A percentile compares a stretch with the other conserved stretches of the same genome.
Evolutionary conservation across 53 echinoderm and acorn worm species (phyloP).

Genomic region (Holothuria leucospilota): DNA sequence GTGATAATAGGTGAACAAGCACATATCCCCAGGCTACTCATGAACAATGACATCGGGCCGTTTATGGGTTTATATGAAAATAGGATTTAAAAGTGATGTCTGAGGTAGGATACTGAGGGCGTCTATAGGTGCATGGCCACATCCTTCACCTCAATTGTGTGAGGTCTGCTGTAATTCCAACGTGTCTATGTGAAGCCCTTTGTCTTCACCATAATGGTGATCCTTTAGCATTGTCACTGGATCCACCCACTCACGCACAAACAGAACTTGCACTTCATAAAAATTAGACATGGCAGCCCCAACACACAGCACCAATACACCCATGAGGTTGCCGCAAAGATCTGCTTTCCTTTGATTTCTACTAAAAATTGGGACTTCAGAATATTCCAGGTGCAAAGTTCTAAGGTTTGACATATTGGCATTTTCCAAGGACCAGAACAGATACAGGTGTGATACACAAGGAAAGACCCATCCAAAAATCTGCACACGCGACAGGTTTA

Average conservation of each 20-base stretch:
- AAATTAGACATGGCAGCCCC: too few species aligned
- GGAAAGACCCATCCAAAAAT: too few species aligned
- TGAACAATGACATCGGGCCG: slow-evolving; percentile 10
- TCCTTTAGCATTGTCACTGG: neutral
- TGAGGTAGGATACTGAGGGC: neutral
- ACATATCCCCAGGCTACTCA: slow-evolving; percentile 19
- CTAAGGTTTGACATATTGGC: too few species aligned
- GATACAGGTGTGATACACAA: too few species aligned
- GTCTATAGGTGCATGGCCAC: neutral
- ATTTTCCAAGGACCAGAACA: too few species aligned
- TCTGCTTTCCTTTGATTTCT: too few species aligned
- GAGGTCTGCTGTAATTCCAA: neutral
- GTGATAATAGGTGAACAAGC: slow-evolving; percentile 11
- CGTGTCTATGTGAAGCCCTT: neutral
- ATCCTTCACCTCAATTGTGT: slow-evolving; percentile 35
- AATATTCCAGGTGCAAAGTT: too few species aligned
- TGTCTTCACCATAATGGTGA: neutral
- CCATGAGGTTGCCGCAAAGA: too few species aligned
- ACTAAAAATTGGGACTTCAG: too few species aligned
- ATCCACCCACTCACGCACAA: neutral
- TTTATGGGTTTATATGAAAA: slow-evolving; percentile 47
- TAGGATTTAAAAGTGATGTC: slow-evolving; percentile 32
- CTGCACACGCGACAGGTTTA: too few species aligned
- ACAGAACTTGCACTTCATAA: neutral
- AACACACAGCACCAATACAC: too few species aligned